These are phyloP conservation scores for Cygnus buccinator DNA, from an alignment of 2,113 vertebrate genomes.

Conservation along the genomic window DNA sequence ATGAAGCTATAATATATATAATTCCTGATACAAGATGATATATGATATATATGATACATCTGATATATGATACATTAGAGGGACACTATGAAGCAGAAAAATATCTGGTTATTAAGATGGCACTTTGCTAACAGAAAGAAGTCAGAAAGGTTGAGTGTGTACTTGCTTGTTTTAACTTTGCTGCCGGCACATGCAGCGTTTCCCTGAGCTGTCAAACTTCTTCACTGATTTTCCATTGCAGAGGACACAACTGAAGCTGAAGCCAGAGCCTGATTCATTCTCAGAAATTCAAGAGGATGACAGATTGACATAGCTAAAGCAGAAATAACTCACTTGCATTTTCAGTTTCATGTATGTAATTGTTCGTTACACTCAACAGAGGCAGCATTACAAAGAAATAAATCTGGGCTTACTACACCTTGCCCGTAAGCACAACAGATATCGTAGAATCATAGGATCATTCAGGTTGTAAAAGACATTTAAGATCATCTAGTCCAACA, in stretches of 20 bases:
- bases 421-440: background rate
- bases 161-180: background rate
- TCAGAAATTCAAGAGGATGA: background rate
- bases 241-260: background rate
- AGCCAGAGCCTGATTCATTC: background rate
- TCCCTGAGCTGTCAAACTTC: background rate
- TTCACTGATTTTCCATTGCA: background rate
- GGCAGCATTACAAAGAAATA: background rate
- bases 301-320: background rate
- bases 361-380: background rate
- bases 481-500: too few species aligned
- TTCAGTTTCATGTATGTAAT: background rate
- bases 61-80: too few species aligned
- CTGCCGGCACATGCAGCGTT: background rate
- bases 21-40: too few species aligned
- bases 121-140: background rate
- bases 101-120: background rate
- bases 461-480: too few species aligned
- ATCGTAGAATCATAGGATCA: too few species aligned
- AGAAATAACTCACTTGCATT: background rate
- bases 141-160: background rate
- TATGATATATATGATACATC: too few species aligned
- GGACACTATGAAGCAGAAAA: too few species aligned
- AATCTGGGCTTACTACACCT: background rate
- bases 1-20: background rate